Percentiles rank a stretch among this genome's conserved stretches.
These are phyloP conservation scores for Synergus itoensis DNA, from an alignment of 2,888 invertebrate species.

Conservation along the genomic window DNA sequence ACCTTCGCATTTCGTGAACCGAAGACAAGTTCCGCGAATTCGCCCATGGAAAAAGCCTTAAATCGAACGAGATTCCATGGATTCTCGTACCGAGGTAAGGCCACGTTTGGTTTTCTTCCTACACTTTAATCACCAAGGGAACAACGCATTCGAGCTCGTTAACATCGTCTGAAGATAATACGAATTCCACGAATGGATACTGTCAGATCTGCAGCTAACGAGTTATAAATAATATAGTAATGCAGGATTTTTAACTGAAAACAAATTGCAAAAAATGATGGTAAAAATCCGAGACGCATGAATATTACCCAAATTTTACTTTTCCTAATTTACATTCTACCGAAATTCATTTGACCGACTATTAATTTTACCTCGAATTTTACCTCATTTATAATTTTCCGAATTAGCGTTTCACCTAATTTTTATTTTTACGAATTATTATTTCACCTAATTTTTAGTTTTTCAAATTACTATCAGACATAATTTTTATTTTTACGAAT, in stretches of 20 bases:
- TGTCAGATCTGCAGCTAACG: background rate
- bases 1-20: slow-evolving; percentile 41
- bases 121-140: slow-evolving; percentile 43
- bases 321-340: no score
- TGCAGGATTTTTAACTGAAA: background rate
- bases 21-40: slow-evolving; percentile 45
- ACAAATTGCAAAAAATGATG: background rate
- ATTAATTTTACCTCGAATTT: no score
- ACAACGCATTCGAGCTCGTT: slow-evolving; percentile 21
- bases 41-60: slow-evolving; percentile 50
- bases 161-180: slow-evolving; percentile 36
- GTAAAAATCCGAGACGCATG: no score
- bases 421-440: no score
- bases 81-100: slow-evolving; percentile 42
- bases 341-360: no score
- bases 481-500: no score
- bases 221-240: slow-evolving; percentile 13
- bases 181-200: slow-evolving; percentile 13
- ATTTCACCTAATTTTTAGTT: no score
- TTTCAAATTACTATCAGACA: no score
- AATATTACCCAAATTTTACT: no score
- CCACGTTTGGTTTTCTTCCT: slow-evolving; percentile 35
- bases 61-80: slow-evolving; percentile 52
- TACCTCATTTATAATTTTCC: no score
- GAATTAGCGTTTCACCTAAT: no score